Conservation (phyloP, 2,888 invertebrate genomes). For the Maniola hyperantus region DNA sequence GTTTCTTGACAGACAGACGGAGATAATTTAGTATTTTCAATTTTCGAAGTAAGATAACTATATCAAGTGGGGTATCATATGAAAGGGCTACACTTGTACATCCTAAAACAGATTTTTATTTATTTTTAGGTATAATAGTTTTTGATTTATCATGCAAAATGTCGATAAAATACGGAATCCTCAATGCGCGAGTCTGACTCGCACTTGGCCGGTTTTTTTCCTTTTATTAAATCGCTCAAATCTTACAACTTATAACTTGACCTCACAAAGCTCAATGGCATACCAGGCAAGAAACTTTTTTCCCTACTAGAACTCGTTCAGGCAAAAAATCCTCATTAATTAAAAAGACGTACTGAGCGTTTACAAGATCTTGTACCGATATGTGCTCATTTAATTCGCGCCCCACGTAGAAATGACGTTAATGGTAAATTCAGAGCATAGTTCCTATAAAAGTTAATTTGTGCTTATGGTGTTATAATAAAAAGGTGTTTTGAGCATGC, state of each 20-base stretch:
- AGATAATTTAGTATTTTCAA: no score
- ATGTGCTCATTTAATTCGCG: conserved; percentile 71
- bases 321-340: conserved; percentile 77
- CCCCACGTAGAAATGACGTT: conserved; percentile 61
- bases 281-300: conserved; percentile 68
- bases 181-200: no score
- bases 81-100: no score
- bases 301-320: conserved; percentile 65
- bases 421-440: conserved; percentile 48
- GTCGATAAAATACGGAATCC: no score
- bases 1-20: no score
- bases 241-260: conserved; percentile 39
- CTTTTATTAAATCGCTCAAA: conserved; percentile 17
- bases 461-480: conserved; percentile 30
- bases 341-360: conserved; percentile 70
- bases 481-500: conserved; percentile 32
- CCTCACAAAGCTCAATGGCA: conserved; percentile 64
- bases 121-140: no score
- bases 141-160: no score
- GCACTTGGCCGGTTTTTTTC: no score
- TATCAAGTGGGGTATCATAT: no score
- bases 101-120: no score
- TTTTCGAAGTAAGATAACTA: no score
- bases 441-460: conserved; percentile 40
- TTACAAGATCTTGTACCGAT: conserved; percentile 62